Evolutionary conservation across 2,113 vertebrate genomes (phyloP).

Genomic region (Boulengeromyrus knoepffleri): DNA sequence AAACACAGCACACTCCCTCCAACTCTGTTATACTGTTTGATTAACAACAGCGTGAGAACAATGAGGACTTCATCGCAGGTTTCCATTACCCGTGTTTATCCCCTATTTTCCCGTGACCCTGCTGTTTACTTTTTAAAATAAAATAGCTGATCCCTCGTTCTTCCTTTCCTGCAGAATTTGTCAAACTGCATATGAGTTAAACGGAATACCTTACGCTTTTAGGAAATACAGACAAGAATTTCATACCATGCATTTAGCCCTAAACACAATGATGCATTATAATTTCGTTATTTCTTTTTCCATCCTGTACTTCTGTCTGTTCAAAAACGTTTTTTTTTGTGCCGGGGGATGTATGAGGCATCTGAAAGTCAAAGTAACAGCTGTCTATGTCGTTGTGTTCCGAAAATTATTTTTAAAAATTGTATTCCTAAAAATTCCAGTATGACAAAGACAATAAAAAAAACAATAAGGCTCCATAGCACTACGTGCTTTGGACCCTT

Average conservation of each 20-base stretch:
- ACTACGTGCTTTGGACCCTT: no score
- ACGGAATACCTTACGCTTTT: not conserved
- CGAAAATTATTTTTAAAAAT: not conserved
- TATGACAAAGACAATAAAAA: not conserved
- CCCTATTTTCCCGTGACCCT: not conserved
- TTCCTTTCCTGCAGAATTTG: not conserved
- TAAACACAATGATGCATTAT: not conserved
- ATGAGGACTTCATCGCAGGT: not conserved
- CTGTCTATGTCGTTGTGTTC: not conserved
- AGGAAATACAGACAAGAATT: not conserved
- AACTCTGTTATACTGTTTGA: not conserved
- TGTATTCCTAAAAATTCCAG: not conserved
- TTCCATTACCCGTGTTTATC: not conserved
- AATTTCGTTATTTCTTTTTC: not conserved
- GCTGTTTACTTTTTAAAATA: not conserved
- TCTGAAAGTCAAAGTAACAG: not conserved
- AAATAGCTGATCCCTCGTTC: constrained; percentile 12
- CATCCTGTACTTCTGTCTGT: not conserved
- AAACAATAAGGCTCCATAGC: no score
- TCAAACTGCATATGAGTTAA: not conserved
- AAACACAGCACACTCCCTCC: not conserved
- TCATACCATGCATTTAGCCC: not conserved
- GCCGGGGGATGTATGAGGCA: not conserved
- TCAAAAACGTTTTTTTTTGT: not conserved
- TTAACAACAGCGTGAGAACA: not conserved